These are phyloP conservation scores for Rattus rattus DNA, from an alignment of 2,113 vertebrate genomes.

Conservation along the genomic window DNA sequence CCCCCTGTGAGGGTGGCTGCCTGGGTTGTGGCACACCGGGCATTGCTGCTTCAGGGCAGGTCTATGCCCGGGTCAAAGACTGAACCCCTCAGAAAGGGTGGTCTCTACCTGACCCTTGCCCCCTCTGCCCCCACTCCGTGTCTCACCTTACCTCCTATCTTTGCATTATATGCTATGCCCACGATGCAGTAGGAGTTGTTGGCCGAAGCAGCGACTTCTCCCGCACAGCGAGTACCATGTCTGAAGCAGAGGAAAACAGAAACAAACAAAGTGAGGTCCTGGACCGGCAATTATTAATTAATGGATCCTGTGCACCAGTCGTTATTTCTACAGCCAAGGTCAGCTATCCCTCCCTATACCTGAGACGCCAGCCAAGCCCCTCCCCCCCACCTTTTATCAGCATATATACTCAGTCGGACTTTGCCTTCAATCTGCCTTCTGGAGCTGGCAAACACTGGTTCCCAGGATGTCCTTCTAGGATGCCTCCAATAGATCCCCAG, in stretches of 20 bases:
- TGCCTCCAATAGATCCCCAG: not conserved
- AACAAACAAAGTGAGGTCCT: not conserved
- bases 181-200: conserved; percentile 96
- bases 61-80: not conserved
- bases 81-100: not conserved
- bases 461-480: not conserved
- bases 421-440: not conserved
- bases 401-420: too few species aligned
- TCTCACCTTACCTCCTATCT: conserved; percentile 91
- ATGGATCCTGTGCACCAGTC: rapidly evolving
- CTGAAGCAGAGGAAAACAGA: conserved; percentile 78
- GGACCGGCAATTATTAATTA: not conserved
- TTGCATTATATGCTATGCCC: conserved; percentile 94
- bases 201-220: conserved; percentile 93
- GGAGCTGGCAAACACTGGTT: rapidly evolving
- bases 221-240: conserved; percentile 95
- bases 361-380: rapidly evolving
- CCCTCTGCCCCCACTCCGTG: not conserved
- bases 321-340: not conserved
- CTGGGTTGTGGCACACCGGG: not conserved
- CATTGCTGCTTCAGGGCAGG: not conserved
- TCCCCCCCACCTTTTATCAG: too few species aligned
- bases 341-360: not conserved
- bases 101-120: not conserved
- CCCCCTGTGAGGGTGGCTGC: rapidly evolving